Base-by-base conservation (phyloP, 1,140 invertebrate genomes). In the Formica exsecta region DNA sequence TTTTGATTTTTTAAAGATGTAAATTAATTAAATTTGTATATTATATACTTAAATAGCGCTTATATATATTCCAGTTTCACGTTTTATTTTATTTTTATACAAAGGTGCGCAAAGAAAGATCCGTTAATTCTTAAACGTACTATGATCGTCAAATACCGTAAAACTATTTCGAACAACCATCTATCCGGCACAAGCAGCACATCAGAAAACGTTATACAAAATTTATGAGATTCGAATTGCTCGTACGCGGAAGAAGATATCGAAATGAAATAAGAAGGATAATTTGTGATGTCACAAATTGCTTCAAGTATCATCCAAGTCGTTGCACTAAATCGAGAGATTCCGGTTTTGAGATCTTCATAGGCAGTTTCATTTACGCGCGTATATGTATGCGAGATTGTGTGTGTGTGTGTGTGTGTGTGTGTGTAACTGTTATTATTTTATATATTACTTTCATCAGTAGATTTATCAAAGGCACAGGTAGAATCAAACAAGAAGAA, bases 321-420 rank as follows among this genome's bases (percentile, higher is more conserved):
- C 29, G 44, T 22, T 54, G 44, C 62, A 54, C 51, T 68, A 71
- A 71, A 81, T 71, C 51, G 38, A 7, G 3, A 59, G 38, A 41
- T 54, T 59, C 65, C 64, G 38, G 38, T 71, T 81, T 59, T 36
- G 2, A 22, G 36, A 81, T 44, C 62, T 65, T 70, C 65, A 70
- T 22, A 25, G 51, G 29, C 19, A 41, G 51, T 59, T 80, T 59
- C 44, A 32, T 66, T 80, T 44, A 44, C 32, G 59, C 59, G 16
- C 13, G 48, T 19, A 16, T 44, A 11, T 9, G 41, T 44, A 9
- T 11, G 41, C 9, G 9, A 44, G 8, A 41, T 41, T 41, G 0
- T 11, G 4, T 19, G 13, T 51, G 13, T 48, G 16, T 16, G 13
- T 51, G 13, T 48, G 16, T 16, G 13, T 16, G 13, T 16, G 4